These are phyloP conservation scores for Acanthococcus lagerstroemiae DNA, from an alignment of 2,888 invertebrate genomes.

Conservation along the genomic window DNA sequence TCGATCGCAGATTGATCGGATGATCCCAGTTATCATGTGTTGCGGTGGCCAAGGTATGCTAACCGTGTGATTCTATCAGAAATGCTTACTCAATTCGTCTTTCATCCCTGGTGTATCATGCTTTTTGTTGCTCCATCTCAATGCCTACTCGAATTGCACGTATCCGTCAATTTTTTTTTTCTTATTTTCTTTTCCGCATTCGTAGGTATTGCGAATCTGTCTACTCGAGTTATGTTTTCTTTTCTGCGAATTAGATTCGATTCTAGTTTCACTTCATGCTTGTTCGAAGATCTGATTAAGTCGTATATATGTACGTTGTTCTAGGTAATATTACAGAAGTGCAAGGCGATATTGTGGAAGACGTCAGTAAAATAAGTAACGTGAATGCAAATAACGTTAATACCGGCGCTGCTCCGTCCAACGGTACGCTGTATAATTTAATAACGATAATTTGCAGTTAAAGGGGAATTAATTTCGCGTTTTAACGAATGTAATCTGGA, in stretches of 20 bases:
- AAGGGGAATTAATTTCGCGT: too few species aligned
- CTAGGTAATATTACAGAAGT: slow-evolving; percentile 46
- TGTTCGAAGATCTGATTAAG: too few species aligned
- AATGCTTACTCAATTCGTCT: background rate
- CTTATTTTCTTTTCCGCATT: too few species aligned
- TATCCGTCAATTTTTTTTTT: too few species aligned
- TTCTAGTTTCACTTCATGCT: background rate
- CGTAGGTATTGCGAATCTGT: too few species aligned
- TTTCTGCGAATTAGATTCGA: too few species aligned
- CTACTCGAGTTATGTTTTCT: too few species aligned
- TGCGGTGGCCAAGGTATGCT: slow-evolving; percentile 44
- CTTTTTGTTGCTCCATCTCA: too few species aligned
- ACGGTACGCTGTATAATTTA: slow-evolving; percentile 15
- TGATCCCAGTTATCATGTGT: slow-evolving; percentile 50
- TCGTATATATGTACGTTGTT: background rate
- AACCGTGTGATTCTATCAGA: background rate
- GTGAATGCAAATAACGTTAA: slow-evolving; percentile 20
- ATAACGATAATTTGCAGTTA: too few species aligned
- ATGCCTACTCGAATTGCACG: too few species aligned
- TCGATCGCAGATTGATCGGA: slow-evolving; percentile 71
- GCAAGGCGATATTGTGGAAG: slow-evolving; percentile 44
- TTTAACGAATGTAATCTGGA: too few species aligned
- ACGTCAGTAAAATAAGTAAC: slow-evolving; percentile 35
- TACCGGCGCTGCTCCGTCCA: slow-evolving; percentile 10
- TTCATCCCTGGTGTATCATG: too few species aligned